phyloP scores from a whole-genome alignment of 2,797 vertebrate species.

The Brachyalestes nurse region DNA sequence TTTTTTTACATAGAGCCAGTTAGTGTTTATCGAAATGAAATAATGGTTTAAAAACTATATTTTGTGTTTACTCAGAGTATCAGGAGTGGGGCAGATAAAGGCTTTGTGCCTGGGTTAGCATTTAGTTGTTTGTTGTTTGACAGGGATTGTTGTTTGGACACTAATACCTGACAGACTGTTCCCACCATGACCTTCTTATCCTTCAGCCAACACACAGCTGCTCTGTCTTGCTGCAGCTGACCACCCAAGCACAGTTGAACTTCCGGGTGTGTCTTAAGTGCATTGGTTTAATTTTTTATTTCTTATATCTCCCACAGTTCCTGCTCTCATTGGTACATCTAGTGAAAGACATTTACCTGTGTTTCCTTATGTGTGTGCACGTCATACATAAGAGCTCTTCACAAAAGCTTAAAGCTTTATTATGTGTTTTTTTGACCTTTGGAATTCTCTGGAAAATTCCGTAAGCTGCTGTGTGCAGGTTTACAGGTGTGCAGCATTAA shows the following conservation, averaged over 20 bases:
- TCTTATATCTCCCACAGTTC: no score
- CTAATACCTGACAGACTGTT: constrained; percentile 8
- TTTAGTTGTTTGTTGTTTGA: neutral
- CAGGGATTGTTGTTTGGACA: neutral
- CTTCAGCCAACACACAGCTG: constrained; percentile 40
- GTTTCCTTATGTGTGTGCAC: neutral
- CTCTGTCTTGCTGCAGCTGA: neutral
- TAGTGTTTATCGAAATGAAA: no score
- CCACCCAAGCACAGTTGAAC: neutral
- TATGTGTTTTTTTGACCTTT: constrained; percentile 1
- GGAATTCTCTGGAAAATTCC: neutral
- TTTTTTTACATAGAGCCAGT: no score
- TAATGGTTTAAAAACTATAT: no score
- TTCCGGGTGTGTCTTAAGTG: neutral
- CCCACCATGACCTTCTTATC: constrained; percentile 31
- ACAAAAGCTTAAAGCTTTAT: neutral
- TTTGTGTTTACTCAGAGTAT: no score
- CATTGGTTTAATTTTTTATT: neutral
- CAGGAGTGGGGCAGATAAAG: neutral
- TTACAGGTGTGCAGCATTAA: neutral
- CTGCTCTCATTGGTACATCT: neutral
- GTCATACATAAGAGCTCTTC: no score
- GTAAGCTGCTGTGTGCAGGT: neutral
- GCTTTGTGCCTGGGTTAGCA: neutral
- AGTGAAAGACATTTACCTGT: neutral